phyloP scores from a whole-genome alignment of 2,797 vertebrate genomes.

The Prunella strophiata region DNA sequence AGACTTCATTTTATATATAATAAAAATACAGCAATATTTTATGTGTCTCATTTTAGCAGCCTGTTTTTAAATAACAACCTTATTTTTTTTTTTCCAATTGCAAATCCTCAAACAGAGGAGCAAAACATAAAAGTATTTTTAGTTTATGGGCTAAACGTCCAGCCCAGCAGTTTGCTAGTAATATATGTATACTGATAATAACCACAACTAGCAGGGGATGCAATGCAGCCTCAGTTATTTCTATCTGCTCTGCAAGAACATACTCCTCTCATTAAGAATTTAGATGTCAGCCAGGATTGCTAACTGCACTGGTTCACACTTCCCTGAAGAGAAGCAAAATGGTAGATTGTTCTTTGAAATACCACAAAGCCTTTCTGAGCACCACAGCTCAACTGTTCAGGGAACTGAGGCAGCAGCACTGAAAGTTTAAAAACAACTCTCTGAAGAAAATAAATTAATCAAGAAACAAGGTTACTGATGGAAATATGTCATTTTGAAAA shows the following conservation, averaged over 20 bases:
- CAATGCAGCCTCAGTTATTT: conserved; percentile 40
- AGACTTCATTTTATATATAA: conserved; percentile 62
- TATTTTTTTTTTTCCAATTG: conserved; percentile 56
- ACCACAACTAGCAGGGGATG: conserved; percentile 60
- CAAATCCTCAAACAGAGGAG: conserved; percentile 60
- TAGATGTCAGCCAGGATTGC: conserved; percentile 31
- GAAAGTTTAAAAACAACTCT: background rate
- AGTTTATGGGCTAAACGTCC: conserved; percentile 55
- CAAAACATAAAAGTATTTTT: conserved; percentile 66
- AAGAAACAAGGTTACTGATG: background rate
- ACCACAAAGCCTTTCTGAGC: background rate
- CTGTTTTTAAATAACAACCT: conserved; percentile 64
- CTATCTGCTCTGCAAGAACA: conserved; percentile 28
- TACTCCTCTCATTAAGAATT: conserved; percentile 33
- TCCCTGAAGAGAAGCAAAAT: conserved; percentile 19
- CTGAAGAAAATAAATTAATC: background rate
- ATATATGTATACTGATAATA: conserved; percentile 57
- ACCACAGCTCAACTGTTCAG: background rate
- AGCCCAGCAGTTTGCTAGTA: conserved; percentile 57
- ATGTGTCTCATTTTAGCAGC: conserved; percentile 68
- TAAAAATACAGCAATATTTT: conserved; percentile 67
- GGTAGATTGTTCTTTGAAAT: conserved; percentile 14
- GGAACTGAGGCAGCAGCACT: background rate
- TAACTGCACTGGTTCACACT: conserved; percentile 19
- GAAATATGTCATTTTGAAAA: background rate